A percentile compares a stretch with the other conserved stretches of the same genome.
phyloP scores from a whole-genome alignment of 1,140 invertebrate genomes.

The Papilio xuthus region DNA sequence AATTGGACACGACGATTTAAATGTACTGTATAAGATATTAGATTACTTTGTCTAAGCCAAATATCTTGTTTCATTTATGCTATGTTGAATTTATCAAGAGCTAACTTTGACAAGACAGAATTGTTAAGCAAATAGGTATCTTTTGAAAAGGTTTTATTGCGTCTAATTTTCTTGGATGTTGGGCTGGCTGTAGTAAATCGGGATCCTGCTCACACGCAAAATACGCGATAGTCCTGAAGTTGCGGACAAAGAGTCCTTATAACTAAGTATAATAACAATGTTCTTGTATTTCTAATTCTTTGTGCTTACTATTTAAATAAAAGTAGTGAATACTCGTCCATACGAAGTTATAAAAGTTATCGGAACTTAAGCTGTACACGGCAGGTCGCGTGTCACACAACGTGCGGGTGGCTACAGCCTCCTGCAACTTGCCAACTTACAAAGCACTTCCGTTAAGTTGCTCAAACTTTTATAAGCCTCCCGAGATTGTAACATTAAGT shows the following conservation, averaged over 20 bases:
- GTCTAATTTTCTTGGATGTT: too few relatives aligned
- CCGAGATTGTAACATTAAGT: constrained; percentile 4
- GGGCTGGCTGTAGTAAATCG: too few relatives aligned
- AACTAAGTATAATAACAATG: too few relatives aligned
- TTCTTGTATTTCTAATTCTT: too few relatives aligned
- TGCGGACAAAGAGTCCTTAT: too few relatives aligned
- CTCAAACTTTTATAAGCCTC: constrained; percentile 6
- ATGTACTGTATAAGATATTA: background rate
- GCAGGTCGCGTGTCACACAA: background rate
- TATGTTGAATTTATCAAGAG: background rate
- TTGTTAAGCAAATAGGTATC: too few relatives aligned
- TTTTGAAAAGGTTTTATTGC: too few relatives aligned
- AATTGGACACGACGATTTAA: background rate
- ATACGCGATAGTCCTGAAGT: too few relatives aligned
- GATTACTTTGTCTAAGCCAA: background rate
- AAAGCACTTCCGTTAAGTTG: background rate
- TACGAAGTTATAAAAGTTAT: background rate
- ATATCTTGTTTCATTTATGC: background rate
- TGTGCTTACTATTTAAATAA: background rate
- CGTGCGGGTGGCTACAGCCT: background rate
- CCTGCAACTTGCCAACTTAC: constrained; percentile 8
- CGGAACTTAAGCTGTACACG: background rate
- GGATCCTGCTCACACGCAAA: too few relatives aligned
- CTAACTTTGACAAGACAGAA: too few relatives aligned
- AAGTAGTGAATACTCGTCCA: background rate